Evolutionary conservation across 2,797 vertebrate species (phyloP), one percentile per base, ranked within the genome.

Genomic region (Hyperoplus lanceolatus): DNA sequence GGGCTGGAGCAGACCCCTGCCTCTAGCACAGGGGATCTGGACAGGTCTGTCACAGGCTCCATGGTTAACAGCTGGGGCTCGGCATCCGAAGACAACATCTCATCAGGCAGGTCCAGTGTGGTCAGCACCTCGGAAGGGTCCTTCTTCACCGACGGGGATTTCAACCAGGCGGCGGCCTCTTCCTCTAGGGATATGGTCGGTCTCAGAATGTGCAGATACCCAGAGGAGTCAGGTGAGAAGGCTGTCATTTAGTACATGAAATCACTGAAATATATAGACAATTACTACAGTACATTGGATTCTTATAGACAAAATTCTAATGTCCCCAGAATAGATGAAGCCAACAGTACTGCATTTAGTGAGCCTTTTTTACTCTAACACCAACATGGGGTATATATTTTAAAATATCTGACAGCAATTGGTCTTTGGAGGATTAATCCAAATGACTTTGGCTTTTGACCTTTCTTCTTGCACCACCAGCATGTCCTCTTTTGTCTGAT

Each of bases 51-150:
- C 71, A 97, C 97, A 0, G 97, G 97, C 14, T 99, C 97, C 82
- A 97, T 98, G 97, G 97, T 98, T 87, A 98, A 98, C 64, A 97
- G 97, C 91, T 98, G 97, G 97, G 97, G 97, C 73, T 99, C 97
- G 0, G 97, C 97, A 57, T 99, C 97, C 0, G 97, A 99, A 77
- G 97, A 98, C 90, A 97, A 97, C 94, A 96, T 96, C 85, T 98
- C 97, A 50, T 95, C 94, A 14, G 94, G 94, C 77, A 95, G 97
- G 67, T 99, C 97, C 91, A 99, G 97, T 0, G 90, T 93, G 38
- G 96, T 97, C 48, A 97, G 97, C 87, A 98, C 97, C 41, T 98
- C 97, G 0, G 97, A 98, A 7, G 97, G 97, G 21, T 99, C 97
- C 0, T 98, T 99, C 79, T 98, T 98, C 81, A 98, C 97, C 0